Conservation (phyloP, 1,140 invertebrate genomes). For the Homarus americanus region DNA sequence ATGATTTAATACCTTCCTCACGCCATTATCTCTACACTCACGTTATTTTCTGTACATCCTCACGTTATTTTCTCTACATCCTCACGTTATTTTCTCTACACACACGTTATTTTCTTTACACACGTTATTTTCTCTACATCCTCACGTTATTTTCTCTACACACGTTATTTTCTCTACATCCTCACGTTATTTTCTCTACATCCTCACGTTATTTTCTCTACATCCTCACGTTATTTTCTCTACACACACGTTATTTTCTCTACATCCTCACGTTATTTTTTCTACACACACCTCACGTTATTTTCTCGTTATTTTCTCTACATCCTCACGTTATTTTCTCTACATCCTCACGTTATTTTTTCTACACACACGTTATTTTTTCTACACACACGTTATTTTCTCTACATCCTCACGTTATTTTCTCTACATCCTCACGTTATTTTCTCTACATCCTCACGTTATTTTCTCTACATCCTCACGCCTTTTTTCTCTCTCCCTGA, state of each 20-base stretch:
- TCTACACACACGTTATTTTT: neutral
- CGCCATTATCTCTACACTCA: too few relatives aligned
- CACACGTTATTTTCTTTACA: neutral
- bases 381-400: too few relatives aligned
- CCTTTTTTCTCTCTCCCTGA: neutral
- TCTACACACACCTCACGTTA: neutral
- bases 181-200: neutral
- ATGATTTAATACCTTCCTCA: too few relatives aligned
- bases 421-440: neutral
- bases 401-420: too few relatives aligned
- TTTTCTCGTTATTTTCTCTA: neutral
- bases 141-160: neutral
- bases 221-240: too few relatives aligned
- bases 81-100: too few relatives aligned
- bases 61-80: neutral
- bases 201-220: neutral
- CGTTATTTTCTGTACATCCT: too few relatives aligned
- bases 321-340: neutral
- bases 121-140: neutral
- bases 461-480: neutral
- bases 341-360: too few relatives aligned
- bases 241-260: too few relatives aligned
- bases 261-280: too few relatives aligned
- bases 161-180: neutral
- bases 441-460: neutral